phyloP scores from a whole-genome alignment of 2,113 vertebrate genomes.

The Camelus bactrianus region DNA sequence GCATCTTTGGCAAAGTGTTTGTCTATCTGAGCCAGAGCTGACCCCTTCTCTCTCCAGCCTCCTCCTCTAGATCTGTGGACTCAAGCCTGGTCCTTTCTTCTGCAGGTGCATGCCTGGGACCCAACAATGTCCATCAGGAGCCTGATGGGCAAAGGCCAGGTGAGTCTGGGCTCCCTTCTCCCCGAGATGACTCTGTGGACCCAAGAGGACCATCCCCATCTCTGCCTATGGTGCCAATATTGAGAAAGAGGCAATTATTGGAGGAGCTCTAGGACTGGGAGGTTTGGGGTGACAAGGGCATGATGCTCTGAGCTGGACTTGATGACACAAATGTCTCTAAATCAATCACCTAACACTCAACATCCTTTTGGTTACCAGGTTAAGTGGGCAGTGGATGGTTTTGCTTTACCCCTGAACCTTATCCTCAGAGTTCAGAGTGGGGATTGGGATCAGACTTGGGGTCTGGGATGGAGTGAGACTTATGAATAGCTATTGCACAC shows the following conservation, averaged over 20 bases:
- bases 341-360: background rate
- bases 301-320: background rate
- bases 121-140: background rate
- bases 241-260: background rate
- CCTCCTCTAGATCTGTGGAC: background rate
- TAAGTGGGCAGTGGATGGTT: background rate
- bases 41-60: background rate
- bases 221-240: background rate
- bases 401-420: background rate
- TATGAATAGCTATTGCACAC: background rate
- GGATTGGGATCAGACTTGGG: background rate
- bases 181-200: background rate
- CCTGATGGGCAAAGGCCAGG: background rate
- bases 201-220: background rate
- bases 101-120: background rate
- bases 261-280: background rate
- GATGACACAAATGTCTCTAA: background rate
- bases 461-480: background rate
- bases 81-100: background rate
- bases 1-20: background rate
- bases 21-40: background rate
- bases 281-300: too few species aligned
- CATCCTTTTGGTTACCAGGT: background rate
- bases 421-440: background rate
- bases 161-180: background rate